Conservation (phyloP, 2,113 vertebrate species). For the Phoxinus phoxinus region DNA sequence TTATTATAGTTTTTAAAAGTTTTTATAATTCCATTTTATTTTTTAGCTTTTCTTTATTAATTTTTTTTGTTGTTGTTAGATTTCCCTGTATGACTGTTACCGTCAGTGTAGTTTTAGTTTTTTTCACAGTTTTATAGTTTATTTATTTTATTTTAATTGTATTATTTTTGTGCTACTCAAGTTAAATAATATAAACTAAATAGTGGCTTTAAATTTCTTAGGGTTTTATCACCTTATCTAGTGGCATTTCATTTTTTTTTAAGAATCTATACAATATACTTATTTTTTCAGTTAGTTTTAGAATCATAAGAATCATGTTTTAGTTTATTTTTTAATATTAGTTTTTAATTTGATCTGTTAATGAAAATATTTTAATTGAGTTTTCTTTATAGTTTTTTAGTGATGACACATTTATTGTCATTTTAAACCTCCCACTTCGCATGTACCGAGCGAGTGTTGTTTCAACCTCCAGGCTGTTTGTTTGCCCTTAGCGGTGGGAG, state of each 20-base stretch:
- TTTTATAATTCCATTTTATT: too few species aligned
- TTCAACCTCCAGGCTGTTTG: constrained; percentile 13
- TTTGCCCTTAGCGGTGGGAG: neutral
- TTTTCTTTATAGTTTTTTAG: neutral
- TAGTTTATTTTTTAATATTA: neutral
- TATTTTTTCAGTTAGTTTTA: neutral
- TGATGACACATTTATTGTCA: neutral
- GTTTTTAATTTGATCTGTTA: neutral
- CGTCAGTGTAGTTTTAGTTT: too few species aligned
- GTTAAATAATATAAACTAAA: too few species aligned
- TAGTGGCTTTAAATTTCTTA: too few species aligned
- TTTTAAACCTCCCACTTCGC: neutral
- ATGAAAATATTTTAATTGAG: neutral
- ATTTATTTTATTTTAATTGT: too few species aligned
- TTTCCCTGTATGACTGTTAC: too few species aligned
- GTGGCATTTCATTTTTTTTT: neutral
- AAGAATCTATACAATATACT: neutral
- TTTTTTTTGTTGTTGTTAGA: too few species aligned
- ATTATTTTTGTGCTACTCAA: too few species aligned
- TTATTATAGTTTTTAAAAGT: neutral
- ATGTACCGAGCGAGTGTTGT: neutral
- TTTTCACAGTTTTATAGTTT: too few species aligned
- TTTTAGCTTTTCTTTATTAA: too few species aligned
- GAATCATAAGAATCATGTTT: neutral
- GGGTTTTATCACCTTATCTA: neutral